A percentile compares a stretch with the other conserved stretches of the same genome.
phyloP scores from a whole-genome alignment of 2,113 vertebrate genomes.

The Corythornis cristatus region DNA sequence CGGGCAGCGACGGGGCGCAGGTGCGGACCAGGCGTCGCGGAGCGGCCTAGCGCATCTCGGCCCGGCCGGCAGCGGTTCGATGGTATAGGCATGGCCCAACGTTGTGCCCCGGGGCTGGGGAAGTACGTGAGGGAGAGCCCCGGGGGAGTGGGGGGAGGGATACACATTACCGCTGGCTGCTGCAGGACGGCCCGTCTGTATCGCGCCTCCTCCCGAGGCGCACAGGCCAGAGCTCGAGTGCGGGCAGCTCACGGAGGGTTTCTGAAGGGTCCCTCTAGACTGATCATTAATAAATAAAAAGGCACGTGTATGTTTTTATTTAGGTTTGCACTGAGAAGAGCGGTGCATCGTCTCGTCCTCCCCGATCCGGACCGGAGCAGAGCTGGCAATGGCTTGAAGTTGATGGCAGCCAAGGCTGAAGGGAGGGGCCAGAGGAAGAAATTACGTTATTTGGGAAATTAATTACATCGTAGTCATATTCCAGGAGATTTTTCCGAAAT shows the following conservation, averaged over 20 bases:
- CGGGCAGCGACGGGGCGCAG: too few relatives aligned
- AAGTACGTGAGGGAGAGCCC: neutral
- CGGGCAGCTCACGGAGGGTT: too few relatives aligned
- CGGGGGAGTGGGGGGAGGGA: neutral
- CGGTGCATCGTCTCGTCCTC: neutral
- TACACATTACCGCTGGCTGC: too few relatives aligned
- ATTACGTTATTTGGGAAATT: neutral
- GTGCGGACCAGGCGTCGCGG: neutral
- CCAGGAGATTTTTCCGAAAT: neutral
- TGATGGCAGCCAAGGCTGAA: neutral
- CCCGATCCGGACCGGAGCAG: neutral
- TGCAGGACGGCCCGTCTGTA: neutral
- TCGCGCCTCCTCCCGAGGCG: neutral
- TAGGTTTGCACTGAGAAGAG: neutral
- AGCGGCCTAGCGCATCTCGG: conserved; percentile 1
- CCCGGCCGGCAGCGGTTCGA: neutral
- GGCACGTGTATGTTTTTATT: neutral
- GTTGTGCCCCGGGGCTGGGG: neutral
- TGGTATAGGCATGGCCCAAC: neutral
- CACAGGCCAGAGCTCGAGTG: neutral
- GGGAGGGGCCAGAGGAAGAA: neutral
- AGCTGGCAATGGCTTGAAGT: neutral
- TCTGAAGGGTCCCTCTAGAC: neutral
- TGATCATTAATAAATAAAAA: neutral
- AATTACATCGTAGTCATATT: neutral